Base-by-base conservation (phyloP, 2,888 invertebrate genomes). In the Oeneis ivallda region DNA sequence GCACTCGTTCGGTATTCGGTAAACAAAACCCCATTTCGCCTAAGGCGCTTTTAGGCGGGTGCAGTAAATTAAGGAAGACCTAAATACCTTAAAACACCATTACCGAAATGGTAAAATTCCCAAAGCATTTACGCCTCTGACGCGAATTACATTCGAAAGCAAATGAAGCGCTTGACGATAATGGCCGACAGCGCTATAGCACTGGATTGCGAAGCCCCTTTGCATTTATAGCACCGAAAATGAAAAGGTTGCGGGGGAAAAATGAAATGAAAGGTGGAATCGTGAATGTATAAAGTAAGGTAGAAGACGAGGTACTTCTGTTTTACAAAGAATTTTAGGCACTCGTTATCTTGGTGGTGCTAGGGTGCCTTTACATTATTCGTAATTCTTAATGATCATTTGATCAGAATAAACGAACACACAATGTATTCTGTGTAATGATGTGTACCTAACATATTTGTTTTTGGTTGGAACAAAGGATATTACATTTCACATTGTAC, bases 181-280 rank as follows among this genome's bases (percentile, higher is more conserved):
- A 82, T 80, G 76, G 79, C 70, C 65, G 71, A 65, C 70, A 79
- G 77, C 78, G 76, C 74, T 77, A 75, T 74, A 75, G 75, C 75
- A 58, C 34, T 62, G 54, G 81, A 84, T 83, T 82, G 81, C 79
- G 77, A 70, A 74, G 76, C 77, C 79, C 79, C 83, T 84, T 84
- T 84, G 84, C 84, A 85, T 86, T 85, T 85, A 84, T 78, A 84
- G 81, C 77, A 82, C 82, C 83, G 77, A 82, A 82, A 85, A 84
- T 83, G 82, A 82, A 85, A 61, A 82, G 76, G 81, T 81, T 78
- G 75, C 73, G 74, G 74, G 71, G 73, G 77, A 78, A 79, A 81
- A 82, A 79, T 80, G 75, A 73, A 80, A 79, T 73, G 73, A 70
- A 70, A 72, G 72, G 60, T 56, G 17, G 15, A 41, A 10, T 53